Conservation (phyloP, 2,113 vertebrate species). For the Danionella cerebrum region DNA sequence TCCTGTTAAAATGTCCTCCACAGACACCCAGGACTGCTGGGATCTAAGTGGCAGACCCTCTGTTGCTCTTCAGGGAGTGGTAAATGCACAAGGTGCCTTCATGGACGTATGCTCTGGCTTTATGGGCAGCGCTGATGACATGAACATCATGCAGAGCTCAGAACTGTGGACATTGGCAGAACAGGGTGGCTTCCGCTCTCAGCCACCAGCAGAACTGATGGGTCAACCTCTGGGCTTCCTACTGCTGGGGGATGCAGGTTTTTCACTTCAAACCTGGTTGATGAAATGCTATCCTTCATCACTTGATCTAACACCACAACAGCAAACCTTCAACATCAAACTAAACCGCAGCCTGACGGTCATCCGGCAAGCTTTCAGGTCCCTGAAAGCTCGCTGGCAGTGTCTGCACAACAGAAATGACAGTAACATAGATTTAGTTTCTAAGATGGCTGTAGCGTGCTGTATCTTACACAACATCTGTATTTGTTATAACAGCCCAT, state of each 20-base stretch:
- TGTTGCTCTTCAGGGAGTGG: slow-evolving; percentile 59
- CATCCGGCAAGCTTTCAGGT: slow-evolving; percentile 55
- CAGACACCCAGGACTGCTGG: slow-evolving; percentile 50
- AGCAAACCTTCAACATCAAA: slow-evolving; percentile 58
- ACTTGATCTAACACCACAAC: slow-evolving; percentile 39
- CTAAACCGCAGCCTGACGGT: slow-evolving; percentile 55
- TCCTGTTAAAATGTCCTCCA: slow-evolving; percentile 49
- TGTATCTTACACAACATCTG: slow-evolving; percentile 66
- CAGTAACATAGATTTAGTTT: slow-evolving; percentile 59
- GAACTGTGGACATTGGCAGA: slow-evolving; percentile 59
- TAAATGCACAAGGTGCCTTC: slow-evolving; percentile 59
- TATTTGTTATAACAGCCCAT: slow-evolving; percentile 55
- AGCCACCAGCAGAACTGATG: slow-evolving; percentile 56
- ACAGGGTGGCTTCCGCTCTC: slow-evolving; percentile 55
- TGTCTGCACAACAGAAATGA: slow-evolving; percentile 58
- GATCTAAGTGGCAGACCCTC: slow-evolving; percentile 57
- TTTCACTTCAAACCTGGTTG: slow-evolving; percentile 64
- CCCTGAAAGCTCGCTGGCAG: slow-evolving; percentile 65
- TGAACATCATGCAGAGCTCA: slow-evolving; percentile 56
- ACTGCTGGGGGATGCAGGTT: slow-evolving; percentile 56
- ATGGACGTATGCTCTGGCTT: slow-evolving; percentile 62
- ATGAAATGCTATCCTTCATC: slow-evolving; percentile 62
- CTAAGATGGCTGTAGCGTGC: slow-evolving; percentile 59
- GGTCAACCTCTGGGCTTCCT: slow-evolving; percentile 55
- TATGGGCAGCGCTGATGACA: slow-evolving; percentile 59